A percentile compares a stretch with the other conserved stretches of the same genome.
These are phyloP conservation scores for Steinernema carpocapsae DNA, from an alignment of 2,888 invertebrate species.

Conservation along the genomic window DNA sequence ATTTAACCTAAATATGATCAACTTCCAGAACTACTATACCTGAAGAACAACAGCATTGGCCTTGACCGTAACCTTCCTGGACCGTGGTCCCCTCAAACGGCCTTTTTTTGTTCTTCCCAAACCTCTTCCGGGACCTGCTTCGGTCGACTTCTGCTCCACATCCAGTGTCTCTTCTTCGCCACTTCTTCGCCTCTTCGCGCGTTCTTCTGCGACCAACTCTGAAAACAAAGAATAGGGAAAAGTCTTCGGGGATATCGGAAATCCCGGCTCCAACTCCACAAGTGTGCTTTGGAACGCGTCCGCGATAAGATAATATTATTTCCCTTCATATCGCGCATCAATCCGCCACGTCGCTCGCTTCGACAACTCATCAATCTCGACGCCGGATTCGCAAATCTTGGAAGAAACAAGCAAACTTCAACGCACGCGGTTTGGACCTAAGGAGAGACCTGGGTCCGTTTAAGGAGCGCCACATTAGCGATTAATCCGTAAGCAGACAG, in stretches of 20 bases:
- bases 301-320: constrained; percentile 21
- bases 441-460: too few relatives aligned
- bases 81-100: neutral
- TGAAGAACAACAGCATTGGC: neutral
- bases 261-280: too few relatives aligned
- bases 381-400: constrained; percentile 19
- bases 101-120: neutral
- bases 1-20: too few relatives aligned
- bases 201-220: neutral
- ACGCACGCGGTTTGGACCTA: too few relatives aligned
- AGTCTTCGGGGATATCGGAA: constrained; percentile 2
- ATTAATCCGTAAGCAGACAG: constrained; percentile 22
- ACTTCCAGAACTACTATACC: too few relatives aligned
- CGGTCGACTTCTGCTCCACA: neutral
- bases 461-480: too few relatives aligned
- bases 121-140: too few relatives aligned
- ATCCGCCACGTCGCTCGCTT: constrained; percentile 15
- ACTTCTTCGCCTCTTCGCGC: too few relatives aligned
- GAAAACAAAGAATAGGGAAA: constrained; percentile 1
- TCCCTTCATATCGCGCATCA: constrained; percentile 29
- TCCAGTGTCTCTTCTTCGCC: too few relatives aligned
- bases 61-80: neutral
- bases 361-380: constrained; percentile 30
- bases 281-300: neutral
- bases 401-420: too few relatives aligned